These are phyloP conservation scores for Neosilurus mollespiculum DNA, from an alignment of 2,797 vertebrate species.

Conservation along the genomic window DNA sequence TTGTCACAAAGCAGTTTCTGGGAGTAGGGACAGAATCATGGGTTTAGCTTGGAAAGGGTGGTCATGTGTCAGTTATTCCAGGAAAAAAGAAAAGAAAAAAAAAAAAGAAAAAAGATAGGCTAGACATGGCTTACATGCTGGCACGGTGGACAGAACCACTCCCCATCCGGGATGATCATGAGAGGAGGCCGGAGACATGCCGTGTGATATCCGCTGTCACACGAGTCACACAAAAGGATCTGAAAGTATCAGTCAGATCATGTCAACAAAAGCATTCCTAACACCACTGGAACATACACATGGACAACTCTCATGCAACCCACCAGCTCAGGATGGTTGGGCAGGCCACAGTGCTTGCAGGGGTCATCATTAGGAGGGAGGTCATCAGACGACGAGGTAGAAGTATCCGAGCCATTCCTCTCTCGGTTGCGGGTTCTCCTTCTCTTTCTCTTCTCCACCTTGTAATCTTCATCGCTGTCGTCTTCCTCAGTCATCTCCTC, in stretches of 20 bases:
- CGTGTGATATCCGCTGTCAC: constrained; percentile 96
- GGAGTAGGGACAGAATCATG: not conserved
- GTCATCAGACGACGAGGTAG: constrained; percentile 75
- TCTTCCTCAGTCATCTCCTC: constrained; percentile 58
- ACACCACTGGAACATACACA: not conserved
- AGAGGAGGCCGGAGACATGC: constrained; percentile 95
- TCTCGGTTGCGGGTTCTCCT: constrained; percentile 65
- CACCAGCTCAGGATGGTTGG: constrained; percentile 96
- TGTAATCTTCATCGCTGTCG: constrained; percentile 71
- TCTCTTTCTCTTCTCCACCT: constrained; percentile 63
- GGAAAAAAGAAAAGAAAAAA: too few species aligned
- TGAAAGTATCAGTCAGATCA: constrained; percentile 57
- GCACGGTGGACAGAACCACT: constrained; percentile 98
- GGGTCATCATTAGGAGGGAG: constrained; percentile 91
- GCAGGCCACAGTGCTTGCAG: constrained; percentile 97
- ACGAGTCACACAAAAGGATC: constrained; percentile 96
- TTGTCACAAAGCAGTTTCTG: constrained; percentile 96
- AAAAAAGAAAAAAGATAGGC: too few species aligned
- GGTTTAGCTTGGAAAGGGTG: not conserved
- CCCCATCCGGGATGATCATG: constrained; percentile 97
- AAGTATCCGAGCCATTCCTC: constrained; percentile 72
- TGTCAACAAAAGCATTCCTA: not conserved
- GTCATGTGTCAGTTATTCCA: not conserved
- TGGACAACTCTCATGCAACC: constrained; percentile 37
- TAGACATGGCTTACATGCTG: constrained; percentile 82